phyloP scores from a whole-genome alignment of 2,113 vertebrate species.

The Falcunculus frontatus region DNA sequence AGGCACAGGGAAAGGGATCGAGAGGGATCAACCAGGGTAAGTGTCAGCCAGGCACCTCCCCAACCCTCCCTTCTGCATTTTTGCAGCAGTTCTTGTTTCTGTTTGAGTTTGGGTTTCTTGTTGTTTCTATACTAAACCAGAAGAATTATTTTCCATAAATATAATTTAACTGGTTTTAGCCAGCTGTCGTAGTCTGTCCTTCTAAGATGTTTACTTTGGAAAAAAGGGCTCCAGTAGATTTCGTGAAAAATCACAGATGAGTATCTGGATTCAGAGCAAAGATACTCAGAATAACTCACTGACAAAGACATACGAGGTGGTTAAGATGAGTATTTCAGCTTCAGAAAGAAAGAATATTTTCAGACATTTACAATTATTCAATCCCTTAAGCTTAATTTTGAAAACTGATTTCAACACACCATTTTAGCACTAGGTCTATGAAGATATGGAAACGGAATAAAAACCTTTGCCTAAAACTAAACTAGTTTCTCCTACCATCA shows the following conservation, averaged over 20 bases:
- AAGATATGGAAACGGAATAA: fast-evolving
- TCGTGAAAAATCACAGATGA: background rate
- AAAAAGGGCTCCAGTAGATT: background rate
- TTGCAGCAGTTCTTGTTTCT: background rate
- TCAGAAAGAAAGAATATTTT: background rate
- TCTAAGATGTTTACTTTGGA: background rate
- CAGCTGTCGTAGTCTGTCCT: background rate
- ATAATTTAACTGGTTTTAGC: background rate
- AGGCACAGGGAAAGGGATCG: background rate
- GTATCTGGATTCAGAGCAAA: background rate
- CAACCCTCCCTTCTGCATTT: background rate
- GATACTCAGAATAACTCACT: background rate
- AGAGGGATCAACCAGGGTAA: background rate
- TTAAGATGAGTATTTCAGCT: background rate
- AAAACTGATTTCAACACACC: background rate
- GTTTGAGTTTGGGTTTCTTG: background rate
- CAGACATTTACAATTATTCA: background rate
- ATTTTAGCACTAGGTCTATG: background rate
- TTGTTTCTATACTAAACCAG: background rate
- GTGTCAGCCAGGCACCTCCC: background rate
- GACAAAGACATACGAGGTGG: background rate
- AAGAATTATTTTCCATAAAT: background rate
- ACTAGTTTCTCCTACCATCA: fast-evolving
- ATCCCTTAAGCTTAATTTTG: background rate
- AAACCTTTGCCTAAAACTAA: background rate